These are phyloP conservation scores for Amphiprion percula DNA, from an alignment of 2,113 vertebrate genomes.

Conservation along the genomic window DNA sequence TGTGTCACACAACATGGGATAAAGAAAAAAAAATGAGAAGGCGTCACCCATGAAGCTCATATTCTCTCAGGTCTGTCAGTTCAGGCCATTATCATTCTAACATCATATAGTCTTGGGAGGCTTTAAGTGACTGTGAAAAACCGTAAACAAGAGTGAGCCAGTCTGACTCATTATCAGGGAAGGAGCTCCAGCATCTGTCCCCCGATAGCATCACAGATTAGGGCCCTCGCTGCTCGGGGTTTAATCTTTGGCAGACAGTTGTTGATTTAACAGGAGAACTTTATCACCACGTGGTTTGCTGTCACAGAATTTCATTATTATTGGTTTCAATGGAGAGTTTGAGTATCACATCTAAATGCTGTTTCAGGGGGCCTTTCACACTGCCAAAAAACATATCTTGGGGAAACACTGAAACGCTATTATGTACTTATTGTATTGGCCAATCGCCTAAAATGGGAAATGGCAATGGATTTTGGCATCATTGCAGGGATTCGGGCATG, in stretches of 20 bases:
- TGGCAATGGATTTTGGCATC: slow-evolving; percentile 75
- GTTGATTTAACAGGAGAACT: slow-evolving; percentile 66
- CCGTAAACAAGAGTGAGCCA: slow-evolving; percentile 60
- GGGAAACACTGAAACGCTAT: slow-evolving; percentile 77
- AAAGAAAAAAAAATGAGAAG: slow-evolving; percentile 14
- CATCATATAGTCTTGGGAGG: slow-evolving; percentile 54
- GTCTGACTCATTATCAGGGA: slow-evolving; percentile 65
- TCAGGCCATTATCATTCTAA: slow-evolving; percentile 43
- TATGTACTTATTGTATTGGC: slow-evolving; percentile 78
- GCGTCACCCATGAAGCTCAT: slow-evolving; percentile 21
- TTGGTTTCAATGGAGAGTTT: slow-evolving; percentile 71
- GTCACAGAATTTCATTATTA: slow-evolving; percentile 70
- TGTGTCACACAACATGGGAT: slow-evolving; percentile 15
- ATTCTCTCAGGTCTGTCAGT: slow-evolving; percentile 43
- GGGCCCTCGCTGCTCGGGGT: slow-evolving; percentile 51
- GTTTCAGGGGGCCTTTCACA: slow-evolving; percentile 52
- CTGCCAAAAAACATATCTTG: slow-evolving; percentile 74
- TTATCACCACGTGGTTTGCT: slow-evolving; percentile 54
- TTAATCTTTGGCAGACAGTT: slow-evolving; percentile 67
- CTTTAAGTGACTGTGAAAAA: slow-evolving; percentile 65
- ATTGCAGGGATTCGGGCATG: slow-evolving; percentile 65
- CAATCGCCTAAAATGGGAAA: slow-evolving; percentile 72
- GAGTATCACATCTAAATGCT: slow-evolving; percentile 64
- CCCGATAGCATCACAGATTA: slow-evolving; percentile 70
- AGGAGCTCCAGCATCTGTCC: slow-evolving; percentile 63